phyloP scores from a whole-genome alignment of 2,888 invertebrate genomes.

The Coelinius sp. region DNA sequence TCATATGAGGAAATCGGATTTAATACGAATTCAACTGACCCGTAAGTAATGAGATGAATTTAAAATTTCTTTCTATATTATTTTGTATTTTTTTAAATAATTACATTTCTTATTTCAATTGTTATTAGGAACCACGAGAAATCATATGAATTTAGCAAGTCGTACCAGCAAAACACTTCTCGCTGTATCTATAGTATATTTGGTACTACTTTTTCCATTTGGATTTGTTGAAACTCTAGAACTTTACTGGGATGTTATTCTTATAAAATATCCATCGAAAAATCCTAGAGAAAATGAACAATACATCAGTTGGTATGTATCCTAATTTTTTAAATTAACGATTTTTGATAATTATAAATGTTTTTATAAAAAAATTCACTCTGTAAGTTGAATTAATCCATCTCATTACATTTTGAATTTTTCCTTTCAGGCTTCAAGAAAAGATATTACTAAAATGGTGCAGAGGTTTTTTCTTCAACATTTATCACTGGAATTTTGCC shows the following conservation, averaged over 20 bases:
- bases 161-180: constrained; percentile 63
- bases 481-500: constrained; percentile 68
- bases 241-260: constrained; percentile 64
- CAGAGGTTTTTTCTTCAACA: constrained; percentile 65
- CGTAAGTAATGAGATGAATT: constrained; percentile 50
- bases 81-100: background rate
- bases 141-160: constrained; percentile 50
- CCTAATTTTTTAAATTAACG: background rate
- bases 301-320: constrained; percentile 62
- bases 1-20: constrained; percentile 58
- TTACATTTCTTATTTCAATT: constrained; percentile 1
- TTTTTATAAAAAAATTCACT: too few species aligned
- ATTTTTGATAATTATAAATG: too few species aligned
- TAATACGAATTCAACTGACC: constrained; percentile 56
- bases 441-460: constrained; percentile 67
- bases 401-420: too few species aligned
- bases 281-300: constrained; percentile 47
- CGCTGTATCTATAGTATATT: constrained; percentile 66
- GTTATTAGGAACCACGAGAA: constrained; percentile 54
- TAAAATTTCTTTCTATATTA: background rate
- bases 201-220: constrained; percentile 64
- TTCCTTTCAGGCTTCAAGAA: constrained; percentile 60
- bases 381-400: too few species aligned
- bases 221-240: constrained; percentile 67
- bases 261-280: constrained; percentile 53